Evolutionary conservation across 2,797 vertebrate species (phyloP).

Genomic region (Chloroceryle inda): DNA sequence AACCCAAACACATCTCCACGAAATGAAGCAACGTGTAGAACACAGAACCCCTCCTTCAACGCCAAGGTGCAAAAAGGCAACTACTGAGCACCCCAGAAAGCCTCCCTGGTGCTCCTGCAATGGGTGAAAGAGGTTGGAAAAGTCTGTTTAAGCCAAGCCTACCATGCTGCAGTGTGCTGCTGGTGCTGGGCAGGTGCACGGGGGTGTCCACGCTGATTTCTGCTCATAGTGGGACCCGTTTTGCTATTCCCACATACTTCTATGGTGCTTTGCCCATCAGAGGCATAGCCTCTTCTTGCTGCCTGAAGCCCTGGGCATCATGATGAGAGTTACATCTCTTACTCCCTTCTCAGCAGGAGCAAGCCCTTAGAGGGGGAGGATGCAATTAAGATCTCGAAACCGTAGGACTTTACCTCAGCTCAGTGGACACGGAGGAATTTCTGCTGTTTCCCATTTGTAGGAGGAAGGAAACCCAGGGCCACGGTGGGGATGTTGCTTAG

Average conservation of each 20-base stretch:
- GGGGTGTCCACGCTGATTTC: not conserved
- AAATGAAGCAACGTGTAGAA: fast-evolving
- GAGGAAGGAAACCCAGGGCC: constrained; percentile 47
- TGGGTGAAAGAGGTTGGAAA: fast-evolving
- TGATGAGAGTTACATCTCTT: not conserved
- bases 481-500: constrained; percentile 63
- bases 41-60: not conserved
- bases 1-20: not conserved
- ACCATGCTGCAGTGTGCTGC: fast-evolving
- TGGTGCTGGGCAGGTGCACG: not conserved
- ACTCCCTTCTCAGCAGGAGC: not conserved
- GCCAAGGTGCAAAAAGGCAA: not conserved
- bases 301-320: not conserved
- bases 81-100: not conserved
- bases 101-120: not conserved
- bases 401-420: not conserved
- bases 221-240: not conserved
- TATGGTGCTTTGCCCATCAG: not conserved
- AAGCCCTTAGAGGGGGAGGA: not conserved
- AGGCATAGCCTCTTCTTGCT: not conserved
- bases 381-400: not conserved
- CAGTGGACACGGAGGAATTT: constrained; percentile 11
- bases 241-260: not conserved
- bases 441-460: constrained; percentile 23
- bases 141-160: not conserved